phyloP scores from a whole-genome alignment of 1,140 invertebrate genomes.

The Hyphantria cunea region DNA sequence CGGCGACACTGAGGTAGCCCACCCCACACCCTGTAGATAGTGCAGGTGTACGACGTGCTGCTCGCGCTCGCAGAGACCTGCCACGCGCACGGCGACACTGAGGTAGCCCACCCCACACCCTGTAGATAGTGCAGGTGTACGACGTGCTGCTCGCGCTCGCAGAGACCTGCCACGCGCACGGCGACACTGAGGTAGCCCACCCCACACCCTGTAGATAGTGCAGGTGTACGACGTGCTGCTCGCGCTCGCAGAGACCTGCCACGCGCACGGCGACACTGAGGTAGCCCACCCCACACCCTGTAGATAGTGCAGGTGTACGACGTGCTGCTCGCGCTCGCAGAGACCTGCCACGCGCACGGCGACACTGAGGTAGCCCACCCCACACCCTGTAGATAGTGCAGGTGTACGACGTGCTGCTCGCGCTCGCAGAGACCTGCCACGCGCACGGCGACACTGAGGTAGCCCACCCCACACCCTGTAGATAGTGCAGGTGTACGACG shows the following conservation, averaged over 20 bases:
- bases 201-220: conserved; percentile 87
- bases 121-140: conserved; percentile 89
- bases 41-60: conserved; percentile 90
- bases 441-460: conserved; percentile 1
- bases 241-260: conserved; percentile 84
- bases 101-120: conserved; percentile 84
- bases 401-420: conserved; percentile 89
- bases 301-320: conserved; percentile 91
- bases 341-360: conserved; percentile 58
- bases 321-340: conserved; percentile 87
- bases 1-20: not conserved
- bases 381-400: conserved; percentile 89
- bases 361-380: conserved; percentile 65
- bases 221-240: conserved; percentile 90
- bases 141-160: conserved; percentile 89
- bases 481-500: conserved; percentile 91
- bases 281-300: conserved; percentile 85
- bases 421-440: conserved; percentile 83
- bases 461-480: conserved; percentile 86
- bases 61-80: conserved; percentile 86
- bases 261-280: not conserved
- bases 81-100: not conserved
- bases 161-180: conserved; percentile 71
- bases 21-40: conserved; percentile 88
- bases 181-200: conserved; percentile 62